Evolutionary conservation across 2,113 vertebrate species (phyloP), one percentile per base, ranked within the genome.

Genomic region (Hymenochirus boettgeri): DNA sequence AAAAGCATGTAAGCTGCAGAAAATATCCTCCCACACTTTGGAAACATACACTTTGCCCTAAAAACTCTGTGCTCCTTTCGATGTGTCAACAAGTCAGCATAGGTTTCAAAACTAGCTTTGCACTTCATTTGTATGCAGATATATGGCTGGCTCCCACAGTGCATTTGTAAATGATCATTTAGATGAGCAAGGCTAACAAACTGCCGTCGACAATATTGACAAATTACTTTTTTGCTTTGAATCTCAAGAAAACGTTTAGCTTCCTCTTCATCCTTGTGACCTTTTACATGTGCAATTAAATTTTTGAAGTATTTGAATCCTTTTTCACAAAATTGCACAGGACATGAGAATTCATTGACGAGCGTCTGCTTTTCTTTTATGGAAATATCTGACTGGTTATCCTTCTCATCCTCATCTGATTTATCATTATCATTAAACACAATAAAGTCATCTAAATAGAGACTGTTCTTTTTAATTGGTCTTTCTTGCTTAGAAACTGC

Each of bases 101-200:
- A 95, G 58, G 92, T 92, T 72, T 93, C 83, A 76, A 97, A 99
- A 56, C 92, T 92, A n/a, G 94, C 92, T 65, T 93, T 97, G 78
- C 96, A 99, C 70, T 95, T 94, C 62, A 99, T 74, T 77, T 99
- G 96, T 74, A 99, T 97, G 76, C 96, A 99, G 72, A 97, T 96
- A 29, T 99, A 99, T 3, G 96, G 95, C 54, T 91, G 95, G 57
- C 80, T 88, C 55, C 94, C 95, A 82, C 95, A 98, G 80, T 99
- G 96, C 76, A 97, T 93, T 75, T 98, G 95, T 62, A 98, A 82
- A 65, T 99, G 96, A 79, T 99, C 94, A 5, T 94, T 99, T 61
- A 98, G 87, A 71, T 99, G 96, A 73, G 86, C 90, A 24, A 97
- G 92, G 48, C 87, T 97, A 24, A 97, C 85, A 69, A 99, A 99